Base-by-base conservation (phyloP, 2,797 vertebrate genomes). In the Ptychadena robeensis region DNA sequence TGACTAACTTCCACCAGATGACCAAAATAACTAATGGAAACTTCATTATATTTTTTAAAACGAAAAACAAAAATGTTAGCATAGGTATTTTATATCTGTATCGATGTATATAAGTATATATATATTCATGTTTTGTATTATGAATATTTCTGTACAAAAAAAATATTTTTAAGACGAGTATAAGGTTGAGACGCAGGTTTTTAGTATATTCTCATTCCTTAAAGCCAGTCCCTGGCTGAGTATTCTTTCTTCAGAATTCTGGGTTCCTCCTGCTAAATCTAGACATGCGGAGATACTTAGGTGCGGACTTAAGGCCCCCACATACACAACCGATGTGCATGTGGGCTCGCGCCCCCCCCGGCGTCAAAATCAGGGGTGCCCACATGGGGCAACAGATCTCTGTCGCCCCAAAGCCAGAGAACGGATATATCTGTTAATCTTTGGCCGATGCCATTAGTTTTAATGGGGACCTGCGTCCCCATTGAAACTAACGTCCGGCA, bases 31-130 rank as follows among this genome's bases (percentile, higher is more conserved):
- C 78, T 68, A 28, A 0, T 10, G 35, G 37, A 85, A 37, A 12
- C 70, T 4, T 81, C 83, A 71, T 86, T 80, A 72, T 80, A 81
- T 81, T 80, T 85, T 87, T 80, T n/a, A n/a, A 27, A 76, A 85
- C 44, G 69, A 80, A 59, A 85, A 70, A 44, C 1, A 0, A 83
- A 79, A 0, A 83, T 77, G 66, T 37, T 48, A 81, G 80, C 0
- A 0, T 66, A 82, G 89, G 85, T 80, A 25, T 0, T 53, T 65
- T 85, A 71, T 85, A 85, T 85, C 83, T 80, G 80, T 85, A 85
- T 85, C 78, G 32, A 70, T 85, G 83, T 85, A 85, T 85, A 85
- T 81, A 85, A 84, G 73, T 61, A 28, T 9, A 4, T 61, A 83
- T 83, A 84, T 84, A 84, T 84, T 86, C 81, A 77, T 73, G n/a